These are phyloP conservation scores for Aegotheles bennettii DNA, from an alignment of 2,113 vertebrate species.

Conservation along the genomic window DNA sequence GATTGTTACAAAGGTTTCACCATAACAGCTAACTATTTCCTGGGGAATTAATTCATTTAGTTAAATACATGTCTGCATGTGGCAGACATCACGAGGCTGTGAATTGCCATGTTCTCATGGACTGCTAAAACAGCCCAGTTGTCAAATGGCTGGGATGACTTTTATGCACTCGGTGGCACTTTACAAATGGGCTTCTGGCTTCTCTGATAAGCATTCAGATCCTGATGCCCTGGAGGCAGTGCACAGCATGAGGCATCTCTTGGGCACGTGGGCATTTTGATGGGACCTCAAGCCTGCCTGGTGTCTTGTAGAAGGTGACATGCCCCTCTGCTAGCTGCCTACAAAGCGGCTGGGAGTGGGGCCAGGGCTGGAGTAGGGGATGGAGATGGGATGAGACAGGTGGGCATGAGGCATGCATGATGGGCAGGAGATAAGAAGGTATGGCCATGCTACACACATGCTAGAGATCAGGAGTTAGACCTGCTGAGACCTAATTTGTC, in stretches of 20 bases:
- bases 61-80: not conserved
- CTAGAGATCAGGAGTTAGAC: not conserved
- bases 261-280: not conserved
- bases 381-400: not conserved
- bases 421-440: not conserved
- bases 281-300: not conserved
- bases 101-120: not conserved
- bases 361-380: not conserved
- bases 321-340: not conserved
- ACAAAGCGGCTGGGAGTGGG: not conserved
- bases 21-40: not conserved
- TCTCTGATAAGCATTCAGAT: not conserved
- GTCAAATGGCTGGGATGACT: not conserved
- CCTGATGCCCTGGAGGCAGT: not conserved
- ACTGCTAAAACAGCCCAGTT: not conserved
- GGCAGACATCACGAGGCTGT: not conserved
- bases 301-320: not conserved
- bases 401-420: too few species aligned
- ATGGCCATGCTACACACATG: not conserved
- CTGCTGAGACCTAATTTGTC: not conserved
- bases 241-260: not conserved
- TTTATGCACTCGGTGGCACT: rapidly evolving
- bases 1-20: not conserved
- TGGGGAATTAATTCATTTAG: slow-evolving; percentile 11
- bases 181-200: not conserved